Conservation (phyloP, 2,888 invertebrate genomes). For the Cyrtodaria siliqua region DNA sequence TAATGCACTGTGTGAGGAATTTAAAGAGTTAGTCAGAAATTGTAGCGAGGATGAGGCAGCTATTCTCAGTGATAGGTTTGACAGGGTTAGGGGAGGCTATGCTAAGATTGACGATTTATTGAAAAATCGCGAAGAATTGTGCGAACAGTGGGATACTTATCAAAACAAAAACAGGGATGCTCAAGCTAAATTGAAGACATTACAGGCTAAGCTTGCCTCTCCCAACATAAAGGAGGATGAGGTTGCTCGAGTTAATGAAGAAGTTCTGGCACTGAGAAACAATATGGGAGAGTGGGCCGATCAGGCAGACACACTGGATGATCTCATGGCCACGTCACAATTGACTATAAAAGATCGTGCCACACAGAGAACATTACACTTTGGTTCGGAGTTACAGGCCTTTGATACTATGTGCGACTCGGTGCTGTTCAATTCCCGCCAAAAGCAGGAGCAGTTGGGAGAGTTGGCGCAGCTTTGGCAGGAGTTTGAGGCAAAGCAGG, state of each 20-base stretch:
- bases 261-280: constrained; percentile 89
- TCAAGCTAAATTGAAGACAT: constrained; percentile 92
- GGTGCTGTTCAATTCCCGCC: constrained; percentile 71
- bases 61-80: constrained; percentile 91
- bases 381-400: constrained; percentile 80
- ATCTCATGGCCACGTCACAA: constrained; percentile 80
- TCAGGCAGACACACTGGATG: constrained; percentile 76
- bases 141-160: constrained; percentile 90
- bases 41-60: constrained; percentile 92
- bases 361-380: constrained; percentile 81
- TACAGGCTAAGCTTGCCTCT: constrained; percentile 93
- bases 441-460: constrained; percentile 84
- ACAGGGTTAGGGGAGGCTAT: constrained; percentile 91
- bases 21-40: constrained; percentile 91
- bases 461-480: constrained; percentile 89
- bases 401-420: constrained; percentile 75
- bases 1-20: constrained; percentile 92
- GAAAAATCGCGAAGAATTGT: constrained; percentile 80
- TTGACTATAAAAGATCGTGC: constrained; percentile 82
- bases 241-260: constrained; percentile 90
- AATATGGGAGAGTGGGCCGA: constrained; percentile 76
- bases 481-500: constrained; percentile 92
- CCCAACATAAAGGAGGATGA: constrained; percentile 90
- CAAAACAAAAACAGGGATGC: constrained; percentile 93
- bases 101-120: constrained; percentile 87